Conservation (phyloP, 2,888 invertebrate species). For the Allygus modestus region DNA sequence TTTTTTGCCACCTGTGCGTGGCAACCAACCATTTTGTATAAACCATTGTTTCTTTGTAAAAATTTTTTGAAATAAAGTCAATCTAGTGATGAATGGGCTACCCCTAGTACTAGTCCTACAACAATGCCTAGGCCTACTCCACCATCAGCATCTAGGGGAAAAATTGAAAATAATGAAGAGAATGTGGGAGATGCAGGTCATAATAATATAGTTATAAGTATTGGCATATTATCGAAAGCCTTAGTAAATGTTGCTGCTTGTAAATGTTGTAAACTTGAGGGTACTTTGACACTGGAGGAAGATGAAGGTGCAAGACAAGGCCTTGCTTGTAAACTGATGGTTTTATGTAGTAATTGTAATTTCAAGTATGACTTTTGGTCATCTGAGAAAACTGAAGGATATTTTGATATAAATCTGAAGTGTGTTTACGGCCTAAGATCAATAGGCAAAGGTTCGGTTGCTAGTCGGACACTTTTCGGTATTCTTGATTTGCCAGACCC, state of each 20-base stretch:
- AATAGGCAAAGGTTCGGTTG: conserved; percentile 20
- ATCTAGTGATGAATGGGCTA: not conserved
- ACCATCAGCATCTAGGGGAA: not conserved
- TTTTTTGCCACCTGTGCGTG: too few relatives aligned
- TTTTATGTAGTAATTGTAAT: not conserved
- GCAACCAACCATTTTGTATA: too few relatives aligned
- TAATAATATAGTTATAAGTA: not conserved
- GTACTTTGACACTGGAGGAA: not conserved
- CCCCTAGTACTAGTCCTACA: not conserved
- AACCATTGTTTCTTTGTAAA: too few relatives aligned
- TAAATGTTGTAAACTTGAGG: conserved; percentile 1
- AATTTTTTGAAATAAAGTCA: too few relatives aligned
- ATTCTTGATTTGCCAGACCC: conserved; percentile 12
- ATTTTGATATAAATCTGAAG: conserved; percentile 6
- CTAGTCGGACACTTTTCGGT: not conserved
- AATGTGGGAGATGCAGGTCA: not conserved
- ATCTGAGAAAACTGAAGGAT: not conserved
- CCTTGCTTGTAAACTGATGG: not conserved
- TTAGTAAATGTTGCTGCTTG: not conserved
- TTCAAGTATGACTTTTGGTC: not conserved
- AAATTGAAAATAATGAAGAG: not conserved
- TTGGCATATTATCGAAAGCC: not conserved
- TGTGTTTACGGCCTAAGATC: conserved; percentile 10
- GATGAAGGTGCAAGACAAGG: not conserved
- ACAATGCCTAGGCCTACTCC: not conserved